Evolutionary conservation across 2,797 vertebrate species (phyloP).

Genomic region (Rhynchotus rufescens): DNA sequence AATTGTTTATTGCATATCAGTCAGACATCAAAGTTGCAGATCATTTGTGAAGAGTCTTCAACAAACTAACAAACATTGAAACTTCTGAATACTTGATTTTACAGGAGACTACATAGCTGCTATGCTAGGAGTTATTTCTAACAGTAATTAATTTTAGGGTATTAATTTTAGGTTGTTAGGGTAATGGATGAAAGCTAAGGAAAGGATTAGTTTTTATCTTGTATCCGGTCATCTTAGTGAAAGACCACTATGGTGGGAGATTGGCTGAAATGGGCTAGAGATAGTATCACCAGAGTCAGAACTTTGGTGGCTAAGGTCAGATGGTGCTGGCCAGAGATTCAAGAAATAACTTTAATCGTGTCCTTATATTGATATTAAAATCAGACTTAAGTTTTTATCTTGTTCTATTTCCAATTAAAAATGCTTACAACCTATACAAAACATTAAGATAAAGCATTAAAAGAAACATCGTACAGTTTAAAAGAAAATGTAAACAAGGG

Average conservation of each 20-base stretch:
- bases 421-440: background rate
- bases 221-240: background rate
- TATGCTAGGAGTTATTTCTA: background rate
- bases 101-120: background rate
- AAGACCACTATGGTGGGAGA: background rate
- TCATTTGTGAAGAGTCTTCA: background rate
- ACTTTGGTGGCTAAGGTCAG: background rate
- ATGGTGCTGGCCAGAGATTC: background rate
- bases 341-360: background rate
- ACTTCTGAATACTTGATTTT: background rate
- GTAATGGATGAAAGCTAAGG: background rate
- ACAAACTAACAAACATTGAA: background rate
- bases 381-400: background rate
- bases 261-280: background rate
- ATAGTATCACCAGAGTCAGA: background rate
- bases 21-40: background rate
- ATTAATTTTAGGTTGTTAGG: conserved; percentile 32
- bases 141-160: background rate
- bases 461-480: background rate
- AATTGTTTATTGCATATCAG: background rate
- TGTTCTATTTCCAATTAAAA: background rate
- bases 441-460: background rate
- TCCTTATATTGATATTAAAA: background rate
- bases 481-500: background rate
- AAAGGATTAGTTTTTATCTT: background rate